Base-by-base conservation (phyloP, 35 echinoderm and acorn worm species). In the Holothuria glaberrima region DNA sequence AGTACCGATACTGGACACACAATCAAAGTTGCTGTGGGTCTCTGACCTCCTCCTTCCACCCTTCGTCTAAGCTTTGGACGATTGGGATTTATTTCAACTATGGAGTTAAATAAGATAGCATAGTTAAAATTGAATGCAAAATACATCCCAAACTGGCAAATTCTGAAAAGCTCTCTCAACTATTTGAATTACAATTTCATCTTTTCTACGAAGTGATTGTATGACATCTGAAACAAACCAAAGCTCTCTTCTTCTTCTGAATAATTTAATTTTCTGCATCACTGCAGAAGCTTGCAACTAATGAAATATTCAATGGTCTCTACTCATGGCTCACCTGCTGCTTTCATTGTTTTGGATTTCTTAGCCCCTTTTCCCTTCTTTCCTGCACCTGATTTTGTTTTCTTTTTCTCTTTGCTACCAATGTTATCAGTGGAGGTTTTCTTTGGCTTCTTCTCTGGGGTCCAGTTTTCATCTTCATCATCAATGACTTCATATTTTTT, bases 1-100 rank as follows among this genome's bases (percentile, higher is more conserved):
- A 97, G 46, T 9, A 97, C 95, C 0, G 92, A 94, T 44, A 97
- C 74, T 6, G 95, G 95, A 69, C 95, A 97, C 0, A 97, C 35
- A 20, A 97, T 97, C 13, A 97, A 92, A 18, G 95, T 97, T 30
- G 95, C 56, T 57, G 75, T 88, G 29, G 95, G 95, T 83, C 67
- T 32, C 18, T 30, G 17, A 57, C 21, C 66, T 22, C 34, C 67
- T 7, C 10, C 14, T 27, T 48, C 22, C 66, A 87, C 31, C 44
- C 61, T 87, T 33, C 85, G 36, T 50, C 67, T 19, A 38, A 87
- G 45, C 30, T 44, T 59, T 77, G 46, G 44, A 41, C 46, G 58
- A 29, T 38, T 84, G 22, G 80, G 52, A 25, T 61, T n/a, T 33
- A 3, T 35, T 36, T 84, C 80, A 32, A 22, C 6, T 84, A 25